Evolutionary conservation across 1,140 invertebrate genomes (phyloP).

Genomic region (Heliconius himera): DNA sequence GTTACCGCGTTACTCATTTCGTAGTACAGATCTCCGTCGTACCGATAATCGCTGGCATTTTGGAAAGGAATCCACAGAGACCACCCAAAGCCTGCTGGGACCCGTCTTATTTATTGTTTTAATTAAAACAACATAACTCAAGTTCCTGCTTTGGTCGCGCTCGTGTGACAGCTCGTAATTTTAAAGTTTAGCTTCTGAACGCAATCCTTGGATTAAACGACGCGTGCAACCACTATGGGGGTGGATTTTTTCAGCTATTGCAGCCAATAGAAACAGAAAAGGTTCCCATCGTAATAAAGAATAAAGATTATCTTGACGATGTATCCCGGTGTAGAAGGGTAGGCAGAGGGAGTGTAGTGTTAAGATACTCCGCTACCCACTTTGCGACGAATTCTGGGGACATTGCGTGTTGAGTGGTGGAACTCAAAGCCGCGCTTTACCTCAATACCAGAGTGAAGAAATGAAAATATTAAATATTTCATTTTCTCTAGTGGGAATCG

Average conservation of each 20-base stretch:
- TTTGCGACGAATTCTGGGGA: too few species aligned
- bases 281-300: background rate
- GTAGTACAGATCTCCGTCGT: constrained; percentile 48
- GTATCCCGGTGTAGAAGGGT: too few species aligned
- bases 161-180: constrained; percentile 68
- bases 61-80: constrained; percentile 56
- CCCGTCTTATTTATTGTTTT: constrained; percentile 69
- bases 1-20: background rate
- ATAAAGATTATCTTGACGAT: background rate
- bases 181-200: constrained; percentile 61
- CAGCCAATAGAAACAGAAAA: background rate
- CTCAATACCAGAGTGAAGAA: too few species aligned
- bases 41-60: constrained; percentile 62
- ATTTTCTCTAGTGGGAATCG: too few species aligned
- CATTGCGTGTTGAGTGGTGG: too few species aligned
- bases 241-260: constrained; percentile 12
- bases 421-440: too few species aligned
- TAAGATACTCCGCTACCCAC: too few species aligned
- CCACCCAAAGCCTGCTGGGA: constrained; percentile 58
- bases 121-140: constrained; percentile 77
- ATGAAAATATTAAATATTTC: too few species aligned
- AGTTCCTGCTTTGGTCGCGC: constrained; percentile 51
- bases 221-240: constrained; percentile 40
- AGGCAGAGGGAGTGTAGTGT: too few species aligned
- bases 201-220: constrained; percentile 57